phyloP scores from a whole-genome alignment of 2,113 vertebrate species.

The Clinocottus analis region DNA sequence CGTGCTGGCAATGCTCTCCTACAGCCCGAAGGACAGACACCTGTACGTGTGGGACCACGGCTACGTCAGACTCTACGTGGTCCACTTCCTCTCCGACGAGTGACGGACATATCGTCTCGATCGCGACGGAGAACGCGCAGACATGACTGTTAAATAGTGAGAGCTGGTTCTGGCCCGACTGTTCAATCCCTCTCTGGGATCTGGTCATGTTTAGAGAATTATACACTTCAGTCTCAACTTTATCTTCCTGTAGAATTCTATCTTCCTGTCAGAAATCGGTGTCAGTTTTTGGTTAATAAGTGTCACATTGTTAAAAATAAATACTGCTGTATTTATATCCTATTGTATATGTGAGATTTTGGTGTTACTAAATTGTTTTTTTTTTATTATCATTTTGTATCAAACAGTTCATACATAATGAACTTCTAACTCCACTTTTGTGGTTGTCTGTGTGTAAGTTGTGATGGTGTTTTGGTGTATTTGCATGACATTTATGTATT shows the following conservation, averaged over 20 bases:
- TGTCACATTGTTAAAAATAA: constrained; percentile 24
- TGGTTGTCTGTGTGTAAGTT: neutral
- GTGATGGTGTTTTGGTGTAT: constrained; percentile 14
- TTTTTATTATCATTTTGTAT: constrained; percentile 19
- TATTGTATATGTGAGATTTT: constrained; percentile 12
- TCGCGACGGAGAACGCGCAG: neutral
- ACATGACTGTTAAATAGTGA: neutral
- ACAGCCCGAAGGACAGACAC: constrained; percentile 87
- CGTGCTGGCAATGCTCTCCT: constrained; percentile 93
- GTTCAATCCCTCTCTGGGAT: neutral
- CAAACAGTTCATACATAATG: constrained; percentile 3
- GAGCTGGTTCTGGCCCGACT: neutral
- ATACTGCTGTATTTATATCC: constrained; percentile 60
- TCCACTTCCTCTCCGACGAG: constrained; percentile 84
- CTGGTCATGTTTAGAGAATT: neutral
- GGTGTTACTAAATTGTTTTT: constrained; percentile 48
- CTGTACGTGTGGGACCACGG: constrained; percentile 93
- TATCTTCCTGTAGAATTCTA: neutral
- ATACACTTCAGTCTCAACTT: neutral
- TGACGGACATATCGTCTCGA: constrained; percentile 13
- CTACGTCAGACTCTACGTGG: constrained; percentile 87
- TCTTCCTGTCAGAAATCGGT: neutral
- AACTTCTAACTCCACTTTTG: constrained; percentile 19
- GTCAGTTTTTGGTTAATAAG: neutral
- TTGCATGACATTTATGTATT: constrained; percentile 55